A percentile compares a stretch with the other conserved stretches of the same genome.
phyloP scores from a whole-genome alignment of 1,140 invertebrate genomes.

The Drosophila dunni region DNA sequence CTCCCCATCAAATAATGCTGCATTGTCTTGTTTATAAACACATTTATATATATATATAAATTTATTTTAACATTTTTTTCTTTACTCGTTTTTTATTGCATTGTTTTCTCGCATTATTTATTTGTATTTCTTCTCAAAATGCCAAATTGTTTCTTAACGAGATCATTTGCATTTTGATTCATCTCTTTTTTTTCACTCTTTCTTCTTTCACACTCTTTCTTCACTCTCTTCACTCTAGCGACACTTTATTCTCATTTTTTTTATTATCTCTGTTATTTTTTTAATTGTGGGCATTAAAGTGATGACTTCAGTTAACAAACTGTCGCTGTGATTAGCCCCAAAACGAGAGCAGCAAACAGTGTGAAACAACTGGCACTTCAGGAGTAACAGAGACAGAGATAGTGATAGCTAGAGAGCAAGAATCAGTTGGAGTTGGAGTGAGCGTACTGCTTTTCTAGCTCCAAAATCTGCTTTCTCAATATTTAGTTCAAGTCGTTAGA shows the following conservation, averaged over 20 bases:
- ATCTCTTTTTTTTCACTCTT: slow-evolving; percentile 5
- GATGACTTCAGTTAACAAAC: slow-evolving; percentile 32
- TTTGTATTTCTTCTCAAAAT: slow-evolving; percentile 19
- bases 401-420: not conserved
- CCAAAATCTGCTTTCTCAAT: slow-evolving; percentile 23
- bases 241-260: slow-evolving; percentile 10
- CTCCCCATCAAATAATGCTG: slow-evolving; percentile 6
- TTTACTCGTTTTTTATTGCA: not conserved
- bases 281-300: slow-evolving; percentile 33
- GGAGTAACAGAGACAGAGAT: not conserved
- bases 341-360: not conserved
- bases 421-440: not conserved
- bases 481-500: slow-evolving; percentile 4
- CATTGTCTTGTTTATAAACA: slow-evolving; percentile 15
- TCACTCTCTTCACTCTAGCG: slow-evolving; percentile 9
- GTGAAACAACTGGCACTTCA: not conserved
- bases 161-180: slow-evolving; percentile 38
- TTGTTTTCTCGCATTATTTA: slow-evolving; percentile 12
- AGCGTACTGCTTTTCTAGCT: not conserved
- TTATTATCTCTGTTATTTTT: slow-evolving; percentile 1
- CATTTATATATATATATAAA: too few species aligned
- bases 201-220: slow-evolving; percentile 1
- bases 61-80: not conserved
- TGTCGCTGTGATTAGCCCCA: slow-evolving; percentile 12
- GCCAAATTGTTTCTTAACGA: slow-evolving; percentile 45